phyloP scores from a whole-genome alignment of 2,888 invertebrate genomes.

The Danaus chrysippus region DNA sequence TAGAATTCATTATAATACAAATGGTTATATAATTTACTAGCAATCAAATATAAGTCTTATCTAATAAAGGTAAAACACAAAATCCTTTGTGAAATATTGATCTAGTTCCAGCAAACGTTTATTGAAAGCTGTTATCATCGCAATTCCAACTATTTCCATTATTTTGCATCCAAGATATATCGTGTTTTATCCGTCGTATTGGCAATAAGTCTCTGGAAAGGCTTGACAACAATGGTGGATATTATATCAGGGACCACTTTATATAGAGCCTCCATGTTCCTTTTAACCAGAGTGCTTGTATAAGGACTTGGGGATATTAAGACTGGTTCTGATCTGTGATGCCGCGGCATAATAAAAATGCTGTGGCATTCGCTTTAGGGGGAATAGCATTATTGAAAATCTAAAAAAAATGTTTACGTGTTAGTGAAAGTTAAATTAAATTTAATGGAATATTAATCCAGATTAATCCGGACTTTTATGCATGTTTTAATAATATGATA shows the following conservation, averaged over 20 bases:
- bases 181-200: constrained; percentile 45
- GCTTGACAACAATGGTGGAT: constrained; percentile 41
- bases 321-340: constrained; percentile 42
- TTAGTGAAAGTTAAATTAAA: constrained; percentile 7
- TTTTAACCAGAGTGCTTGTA: constrained; percentile 10
- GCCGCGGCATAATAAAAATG: constrained; percentile 51
- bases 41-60: constrained; percentile 4
- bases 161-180: constrained; percentile 32
- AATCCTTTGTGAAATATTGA: constrained; percentile 14
- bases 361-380: constrained; percentile 41
- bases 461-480: no score
- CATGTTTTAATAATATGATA: no score
- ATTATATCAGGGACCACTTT: constrained; percentile 38
- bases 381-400: constrained; percentile 24
- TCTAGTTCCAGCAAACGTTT: constrained; percentile 21
- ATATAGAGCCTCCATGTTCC: constrained; percentile 28
- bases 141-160: constrained; percentile 36
- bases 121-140: constrained; percentile 26
- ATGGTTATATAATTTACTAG: constrained; percentile 9
- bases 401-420: constrained; percentile 9
- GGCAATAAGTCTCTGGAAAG: constrained; percentile 45
- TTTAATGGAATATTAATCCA: no score
- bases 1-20: no score
- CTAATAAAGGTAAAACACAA: background rate
- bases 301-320: constrained; percentile 26